Evolutionary conservation across 2,113 vertebrate species (phyloP), one percentile per base, ranked within the genome.

Genomic region (Toxotes chatareus): DNA sequence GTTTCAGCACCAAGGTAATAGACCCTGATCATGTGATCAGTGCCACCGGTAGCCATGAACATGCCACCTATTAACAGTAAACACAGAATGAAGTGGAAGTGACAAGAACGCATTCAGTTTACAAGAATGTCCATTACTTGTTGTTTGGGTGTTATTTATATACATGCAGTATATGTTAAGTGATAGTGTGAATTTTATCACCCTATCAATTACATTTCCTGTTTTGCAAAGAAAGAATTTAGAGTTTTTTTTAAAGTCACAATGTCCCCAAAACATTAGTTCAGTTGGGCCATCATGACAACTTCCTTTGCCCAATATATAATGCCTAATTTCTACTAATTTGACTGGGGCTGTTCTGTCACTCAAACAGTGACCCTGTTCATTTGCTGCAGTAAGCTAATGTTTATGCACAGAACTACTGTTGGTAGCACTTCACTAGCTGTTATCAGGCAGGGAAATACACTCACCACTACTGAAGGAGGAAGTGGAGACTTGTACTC

Each of bases 41-140:
- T 99, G 80, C 98, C 96, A 57, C 98, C 98, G 61, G 98, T 99
- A 63, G 96, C 97, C 93, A 99, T 96, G 92, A 99, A 99, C 97
- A 99, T 98, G 32, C 98, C 98, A 93, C 98, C 98, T 99, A 59
- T 84, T 82, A 19, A 81, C 17, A 55, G 47, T 27, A 47, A 75
- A 72, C 11, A 79, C 0, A 27, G 17, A 46, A 70, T 40, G 17
- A 68, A 67, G 75, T 27, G 8, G 1, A 27, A 73, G 14, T 7
- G 11, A 69, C 5, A 55, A 53, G 12, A 76, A 63, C 17, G 34
- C 11, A 46, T 17, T 16, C 13, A 69, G 5, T 46, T 16, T 27
- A 46, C 9, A 73, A 44, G 19, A 75, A 71, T 23, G 56, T 19
- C 27, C 3, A 56, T 38, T 16, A 38, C 11, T 3, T 59, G 16